Evolutionary conservation across 2,113 vertebrate species (phyloP), one percentile per base, ranked within the genome.

Genomic region (Bettongia penicillata): DNA sequence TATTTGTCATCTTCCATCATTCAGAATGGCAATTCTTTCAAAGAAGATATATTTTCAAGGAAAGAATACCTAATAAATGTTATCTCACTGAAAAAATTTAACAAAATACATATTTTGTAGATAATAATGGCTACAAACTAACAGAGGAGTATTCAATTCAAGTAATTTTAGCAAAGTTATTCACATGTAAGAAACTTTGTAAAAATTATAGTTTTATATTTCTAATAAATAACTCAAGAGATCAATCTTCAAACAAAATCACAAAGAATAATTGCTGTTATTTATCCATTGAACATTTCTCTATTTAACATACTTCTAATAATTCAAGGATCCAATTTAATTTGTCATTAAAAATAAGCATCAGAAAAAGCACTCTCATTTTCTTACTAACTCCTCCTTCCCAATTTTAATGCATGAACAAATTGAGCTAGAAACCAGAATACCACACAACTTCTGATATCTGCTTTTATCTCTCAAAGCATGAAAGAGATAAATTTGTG

Each of bases 1-100:
- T 92, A 93, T 28, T 91, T 84, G 89, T 90, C 77, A 90, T 90
- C 55, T 55, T 92, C 53, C 90, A 93, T 68, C 50, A 91, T 91
- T 96, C 96, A 26, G n/a, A 96, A 92, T 51, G 90, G 90, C 2
- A 89, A 1, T 43, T 91, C 68, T n/a, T 93, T 31, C 51, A 94
- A 93, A 93, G 0, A 95, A 26, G 48, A 48, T 48, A 48, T 25
- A 95, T 16, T 97, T 91, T 92, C 37, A 91, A 93, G 31, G 93
- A 96, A 92, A 28, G 0, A 4, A 77, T 77, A 77, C 28, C 26
- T 57, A 57, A 57, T n/a, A 68, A 68, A 37, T 6, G 14, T n/a
- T n/a, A 68, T 14, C 3, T n/a, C 37, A 77, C 6, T 77, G 31
- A 77, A 77, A 77, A 77, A 16, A 77, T 77, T 77, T 77, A n/a